Conservation (phyloP, 1,140 invertebrate species). For the Eurosta solidaginis region DNA sequence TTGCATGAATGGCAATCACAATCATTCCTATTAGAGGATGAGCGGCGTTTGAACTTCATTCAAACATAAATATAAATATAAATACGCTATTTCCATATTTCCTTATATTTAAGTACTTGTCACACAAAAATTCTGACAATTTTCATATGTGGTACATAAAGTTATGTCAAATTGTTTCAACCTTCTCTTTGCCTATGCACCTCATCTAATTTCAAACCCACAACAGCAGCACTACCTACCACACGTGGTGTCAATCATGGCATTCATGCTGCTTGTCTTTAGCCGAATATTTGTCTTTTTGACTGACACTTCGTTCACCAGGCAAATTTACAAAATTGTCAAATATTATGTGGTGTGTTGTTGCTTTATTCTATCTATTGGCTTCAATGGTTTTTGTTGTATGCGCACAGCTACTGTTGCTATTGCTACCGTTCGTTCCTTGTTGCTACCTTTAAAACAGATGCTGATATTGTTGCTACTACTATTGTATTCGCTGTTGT, state of each 20-base stretch:
- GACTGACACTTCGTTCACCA: constrained; percentile 1
- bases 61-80: too few relatives aligned
- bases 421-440: not conserved
- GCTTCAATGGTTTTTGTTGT: too few relatives aligned
- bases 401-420: too few relatives aligned
- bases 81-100: not conserved
- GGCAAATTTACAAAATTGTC: constrained; percentile 20
- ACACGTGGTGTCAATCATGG: not conserved
- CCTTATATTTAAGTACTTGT: too few relatives aligned
- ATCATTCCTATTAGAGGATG: too few relatives aligned
- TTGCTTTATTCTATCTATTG: not conserved
- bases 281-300: constrained; percentile 8
- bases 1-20: too few relatives aligned
- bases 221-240: not conserved
- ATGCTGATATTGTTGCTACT: not conserved
- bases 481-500: not conserved
- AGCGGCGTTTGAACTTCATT: too few relatives aligned
- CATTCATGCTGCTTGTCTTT: not conserved
- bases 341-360: not conserved
- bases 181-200: not conserved
- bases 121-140: not conserved
- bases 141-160: too few relatives aligned
- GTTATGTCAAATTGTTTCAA: not conserved
- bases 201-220: not conserved
- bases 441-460: not conserved